These are phyloP conservation scores for Scleropages formosus DNA, from an alignment of 2,797 vertebrate genomes.

Conservation along the genomic window DNA sequence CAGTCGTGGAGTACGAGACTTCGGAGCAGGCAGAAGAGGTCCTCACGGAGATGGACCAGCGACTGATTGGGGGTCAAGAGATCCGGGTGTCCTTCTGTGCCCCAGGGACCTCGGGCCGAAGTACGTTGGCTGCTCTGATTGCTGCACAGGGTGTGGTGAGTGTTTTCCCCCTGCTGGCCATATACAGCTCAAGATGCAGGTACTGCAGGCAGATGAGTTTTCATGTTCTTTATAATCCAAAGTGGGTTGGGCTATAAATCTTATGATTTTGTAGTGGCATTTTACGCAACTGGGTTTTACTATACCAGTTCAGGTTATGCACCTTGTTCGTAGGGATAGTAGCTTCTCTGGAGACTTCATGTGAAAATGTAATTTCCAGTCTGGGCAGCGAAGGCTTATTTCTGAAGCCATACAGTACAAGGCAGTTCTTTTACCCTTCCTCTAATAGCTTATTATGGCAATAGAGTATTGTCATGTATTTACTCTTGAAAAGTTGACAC, in stretches of 20 bases:
- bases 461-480: constrained; percentile 16
- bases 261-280: no score
- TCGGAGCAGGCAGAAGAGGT: constrained; percentile 86
- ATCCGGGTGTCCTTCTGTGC: constrained; percentile 87
- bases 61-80: constrained; percentile 72
- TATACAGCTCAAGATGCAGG: no score
- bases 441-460: background rate
- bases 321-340: no score
- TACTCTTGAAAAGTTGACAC: constrained; percentile 18
- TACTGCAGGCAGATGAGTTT: no score
- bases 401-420: no score
- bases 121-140: constrained; percentile 89
- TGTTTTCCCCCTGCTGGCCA: constrained; percentile 16
- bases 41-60: constrained; percentile 72
- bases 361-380: no score
- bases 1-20: constrained; percentile 86
- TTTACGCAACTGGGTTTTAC: no score
- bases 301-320: no score
- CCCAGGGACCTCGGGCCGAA: constrained; percentile 87
- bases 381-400: no score
- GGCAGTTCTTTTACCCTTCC: no score
- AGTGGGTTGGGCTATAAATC: no score
- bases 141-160: constrained; percentile 94
- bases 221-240: background rate
- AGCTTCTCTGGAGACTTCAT: no score